phyloP scores from a whole-genome alignment of 2,888 invertebrate genomes.

The Pristionchus mayeri region DNA sequence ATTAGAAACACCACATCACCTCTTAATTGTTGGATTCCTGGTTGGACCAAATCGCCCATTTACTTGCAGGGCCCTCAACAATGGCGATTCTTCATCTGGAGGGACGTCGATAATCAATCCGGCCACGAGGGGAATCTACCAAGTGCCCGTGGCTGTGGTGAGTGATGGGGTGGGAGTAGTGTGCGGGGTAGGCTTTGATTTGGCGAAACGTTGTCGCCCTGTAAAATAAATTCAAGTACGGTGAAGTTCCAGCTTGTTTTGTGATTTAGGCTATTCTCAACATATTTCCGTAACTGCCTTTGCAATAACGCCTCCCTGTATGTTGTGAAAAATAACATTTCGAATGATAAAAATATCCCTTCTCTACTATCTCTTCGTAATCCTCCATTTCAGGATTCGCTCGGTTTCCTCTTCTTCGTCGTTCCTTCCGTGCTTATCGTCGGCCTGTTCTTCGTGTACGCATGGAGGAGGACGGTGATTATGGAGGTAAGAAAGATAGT shows the following conservation, averaged over 20 bases:
- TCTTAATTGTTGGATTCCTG: neutral
- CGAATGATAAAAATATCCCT: too few relatives aligned
- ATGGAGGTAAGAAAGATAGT: slow-evolving; percentile 46
- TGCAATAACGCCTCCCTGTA: neutral
- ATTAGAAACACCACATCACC: too few relatives aligned
- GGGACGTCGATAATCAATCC: slow-evolving; percentile 15
- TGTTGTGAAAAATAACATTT: too few relatives aligned
- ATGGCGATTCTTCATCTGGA: neutral
- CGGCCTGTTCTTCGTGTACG: slow-evolving; percentile 59
- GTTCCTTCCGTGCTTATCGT: slow-evolving; percentile 63
- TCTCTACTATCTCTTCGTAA: neutral
- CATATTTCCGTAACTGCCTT: neutral
- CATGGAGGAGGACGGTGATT: slow-evolving; percentile 59
- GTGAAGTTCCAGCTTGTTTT: neutral
- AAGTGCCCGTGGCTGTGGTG: neutral
- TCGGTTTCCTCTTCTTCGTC: slow-evolving; percentile 60
- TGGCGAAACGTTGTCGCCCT: neutral
- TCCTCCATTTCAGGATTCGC: slow-evolving; percentile 62
- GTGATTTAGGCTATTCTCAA: neutral
- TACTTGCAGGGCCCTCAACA: slow-evolving; percentile 7
- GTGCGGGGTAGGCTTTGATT: too few relatives aligned
- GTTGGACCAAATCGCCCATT: too few relatives aligned
- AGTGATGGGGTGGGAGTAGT: too few relatives aligned
- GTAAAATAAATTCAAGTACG: neutral
- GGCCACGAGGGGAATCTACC: slow-evolving; percentile 18